phyloP scores from a whole-genome alignment of 2,113 vertebrate species.

The Galemys pyrenaicus region DNA sequence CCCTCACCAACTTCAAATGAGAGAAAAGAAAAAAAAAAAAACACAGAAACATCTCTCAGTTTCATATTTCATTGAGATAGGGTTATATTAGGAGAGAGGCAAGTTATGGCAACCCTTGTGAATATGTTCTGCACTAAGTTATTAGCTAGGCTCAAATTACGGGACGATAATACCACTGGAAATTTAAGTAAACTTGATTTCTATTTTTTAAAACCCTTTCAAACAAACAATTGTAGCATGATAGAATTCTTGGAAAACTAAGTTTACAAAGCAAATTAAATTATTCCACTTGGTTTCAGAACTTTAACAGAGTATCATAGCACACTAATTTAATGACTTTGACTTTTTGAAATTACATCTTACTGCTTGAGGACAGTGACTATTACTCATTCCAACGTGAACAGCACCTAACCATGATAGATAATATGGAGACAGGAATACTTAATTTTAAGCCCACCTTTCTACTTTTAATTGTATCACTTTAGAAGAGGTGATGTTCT shows the following conservation, averaged over 20 bases:
- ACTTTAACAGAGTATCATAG: background rate
- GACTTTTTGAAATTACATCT: background rate
- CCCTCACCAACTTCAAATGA: background rate
- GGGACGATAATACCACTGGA: background rate
- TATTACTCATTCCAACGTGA: background rate
- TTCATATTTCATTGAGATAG: background rate
- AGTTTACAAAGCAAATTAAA: constrained; percentile 38
- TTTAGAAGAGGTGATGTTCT: background rate
- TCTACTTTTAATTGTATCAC: fast-evolving
- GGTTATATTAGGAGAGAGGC: background rate
- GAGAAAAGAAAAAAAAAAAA: background rate
- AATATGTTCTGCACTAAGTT: background rate
- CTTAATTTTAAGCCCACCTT: background rate
- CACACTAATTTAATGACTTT: background rate
- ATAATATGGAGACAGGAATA: background rate
- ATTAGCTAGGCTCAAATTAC: background rate
- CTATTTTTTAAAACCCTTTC: background rate
- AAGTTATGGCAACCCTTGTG: background rate
- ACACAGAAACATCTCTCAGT: background rate
- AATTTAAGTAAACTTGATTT: constrained; percentile 36
- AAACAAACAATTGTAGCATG: background rate
- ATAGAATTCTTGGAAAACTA: background rate
- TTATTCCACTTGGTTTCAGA: background rate
- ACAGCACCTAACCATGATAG: no score
- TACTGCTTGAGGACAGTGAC: background rate